phyloP scores from a whole-genome alignment of 2,888 invertebrate species.

The Crocallis elinguaria region DNA sequence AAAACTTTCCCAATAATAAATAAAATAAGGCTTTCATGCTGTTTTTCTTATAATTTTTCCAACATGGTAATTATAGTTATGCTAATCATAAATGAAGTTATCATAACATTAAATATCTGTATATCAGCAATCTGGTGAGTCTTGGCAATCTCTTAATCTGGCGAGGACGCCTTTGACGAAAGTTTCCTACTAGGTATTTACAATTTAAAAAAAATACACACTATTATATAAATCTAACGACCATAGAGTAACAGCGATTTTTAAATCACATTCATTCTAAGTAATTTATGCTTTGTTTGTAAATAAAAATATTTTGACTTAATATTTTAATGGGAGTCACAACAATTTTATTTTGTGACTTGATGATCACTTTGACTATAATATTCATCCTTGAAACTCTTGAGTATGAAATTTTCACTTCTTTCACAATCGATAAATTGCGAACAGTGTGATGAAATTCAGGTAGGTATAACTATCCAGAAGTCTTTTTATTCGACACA shows the following conservation, averaged over 20 bases:
- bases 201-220: conserved; percentile 11
- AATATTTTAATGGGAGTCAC: conserved; percentile 21
- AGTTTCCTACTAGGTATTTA: no score
- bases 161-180: no score
- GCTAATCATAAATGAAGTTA: no score
- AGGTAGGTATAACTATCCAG: background rate
- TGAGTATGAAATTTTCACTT: background rate
- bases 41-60: no score
- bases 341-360: conserved; percentile 37
- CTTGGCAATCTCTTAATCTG: no score
- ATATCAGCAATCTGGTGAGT: no score
- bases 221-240: conserved; percentile 21
- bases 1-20: no score
- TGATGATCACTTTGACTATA: conserved; percentile 18
- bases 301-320: conserved; percentile 17
- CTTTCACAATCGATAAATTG: background rate
- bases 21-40: no score
- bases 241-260: conserved; percentile 23
- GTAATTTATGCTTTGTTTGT: conserved; percentile 8
- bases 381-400: background rate
- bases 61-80: no score
- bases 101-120: no score
- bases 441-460: no score
- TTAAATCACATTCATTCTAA: conserved; percentile 28
- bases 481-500: conserved; percentile 3